Percentiles rank a stretch among this genome's conserved stretches.
phyloP scores from a whole-genome alignment of 64 coral and sea anemone genomes.

The Pachyseris speciosa region DNA sequence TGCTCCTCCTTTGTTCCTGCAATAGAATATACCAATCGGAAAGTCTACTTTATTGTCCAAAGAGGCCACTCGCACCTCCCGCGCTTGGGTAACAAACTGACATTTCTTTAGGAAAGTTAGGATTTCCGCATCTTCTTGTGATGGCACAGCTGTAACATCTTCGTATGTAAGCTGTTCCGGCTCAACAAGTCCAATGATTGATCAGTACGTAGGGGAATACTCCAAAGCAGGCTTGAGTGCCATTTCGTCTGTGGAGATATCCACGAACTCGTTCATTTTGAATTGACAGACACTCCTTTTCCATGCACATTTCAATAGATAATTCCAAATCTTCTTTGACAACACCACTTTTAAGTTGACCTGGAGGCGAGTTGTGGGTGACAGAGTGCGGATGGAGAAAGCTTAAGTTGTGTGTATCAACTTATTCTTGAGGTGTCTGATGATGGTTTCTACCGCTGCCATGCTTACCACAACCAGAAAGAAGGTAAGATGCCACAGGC shows the following conservation, averaged over 20 bases:
- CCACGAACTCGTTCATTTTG: conserved; percentile 5
- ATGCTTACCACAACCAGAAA: conserved; percentile 41
- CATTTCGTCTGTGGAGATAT: conserved; percentile 45
- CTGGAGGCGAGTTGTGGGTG: background rate
- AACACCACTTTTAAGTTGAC: conserved; percentile 43
- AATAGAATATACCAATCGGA: conserved; percentile 40
- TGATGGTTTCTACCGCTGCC: conserved; percentile 1
- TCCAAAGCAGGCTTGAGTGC: conserved; percentile 30
- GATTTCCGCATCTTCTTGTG: background rate
- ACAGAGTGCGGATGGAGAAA: conserved; percentile 32
- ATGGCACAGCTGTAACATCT: background rate
- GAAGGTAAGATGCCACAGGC: conserved; percentile 44
- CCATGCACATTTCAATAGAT: conserved; percentile 24
- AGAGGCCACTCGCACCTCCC: conserved; percentile 50
- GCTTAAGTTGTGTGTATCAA: conserved; percentile 36
- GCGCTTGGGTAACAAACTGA: conserved; percentile 14
- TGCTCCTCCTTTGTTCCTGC: conserved; percentile 53
- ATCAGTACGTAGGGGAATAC: conserved; percentile 14
- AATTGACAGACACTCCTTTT: conserved; percentile 27
- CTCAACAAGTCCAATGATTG: conserved; percentile 29
- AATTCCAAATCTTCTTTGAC: conserved; percentile 39
- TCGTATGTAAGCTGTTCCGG: conserved; percentile 39
- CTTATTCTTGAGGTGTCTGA: conserved; percentile 17
- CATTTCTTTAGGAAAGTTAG: background rate
- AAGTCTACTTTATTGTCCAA: conserved; percentile 46